These are phyloP conservation scores for Chrysogorgia sp. DNA, from an alignment of 92 coral and sea anemone genomes.

Conservation along the genomic window DNA sequence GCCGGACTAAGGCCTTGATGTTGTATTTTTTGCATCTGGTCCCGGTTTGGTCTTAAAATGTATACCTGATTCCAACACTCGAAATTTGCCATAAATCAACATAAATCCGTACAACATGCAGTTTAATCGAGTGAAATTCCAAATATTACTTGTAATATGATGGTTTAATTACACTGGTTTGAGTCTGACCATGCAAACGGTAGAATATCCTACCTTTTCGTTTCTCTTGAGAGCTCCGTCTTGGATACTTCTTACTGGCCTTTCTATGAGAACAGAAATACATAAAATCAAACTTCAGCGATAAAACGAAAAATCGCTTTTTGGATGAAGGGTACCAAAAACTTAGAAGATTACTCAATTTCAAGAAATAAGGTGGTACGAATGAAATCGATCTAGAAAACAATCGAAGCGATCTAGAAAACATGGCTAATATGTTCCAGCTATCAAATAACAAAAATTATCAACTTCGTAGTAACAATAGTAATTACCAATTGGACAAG, in stretches of 20 bases:
- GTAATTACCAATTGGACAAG: too few relatives aligned
- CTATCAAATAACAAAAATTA: too few relatives aligned
- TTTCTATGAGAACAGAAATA: constrained; percentile 56
- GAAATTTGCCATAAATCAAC: background rate
- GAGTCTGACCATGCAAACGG: too few relatives aligned
- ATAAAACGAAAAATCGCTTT: too few relatives aligned
- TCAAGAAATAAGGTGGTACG: background rate
- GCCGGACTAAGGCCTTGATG: background rate
- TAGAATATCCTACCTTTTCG: constrained; percentile 61
- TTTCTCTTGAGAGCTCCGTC: constrained; percentile 76
- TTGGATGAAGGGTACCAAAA: background rate
- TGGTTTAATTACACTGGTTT: background rate
- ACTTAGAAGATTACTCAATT: background rate
- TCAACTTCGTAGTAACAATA: too few relatives aligned
- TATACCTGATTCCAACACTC: too few relatives aligned
- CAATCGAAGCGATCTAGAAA: background rate
- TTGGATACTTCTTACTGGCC: constrained; percentile 89
- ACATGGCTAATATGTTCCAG: too few relatives aligned
- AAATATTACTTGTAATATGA: too few relatives aligned
- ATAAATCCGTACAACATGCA: too few relatives aligned
- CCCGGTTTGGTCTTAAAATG: too few relatives aligned
- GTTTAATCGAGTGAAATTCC: too few relatives aligned
- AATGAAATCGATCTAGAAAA: background rate
- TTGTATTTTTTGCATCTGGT: too few relatives aligned
- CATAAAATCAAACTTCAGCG: background rate